Percentiles rank a stretch among this genome's conserved stretches.
Evolutionary conservation across 2,888 invertebrate genomes (phyloP).

Genomic region (Metacarcinus magister): DNA sequence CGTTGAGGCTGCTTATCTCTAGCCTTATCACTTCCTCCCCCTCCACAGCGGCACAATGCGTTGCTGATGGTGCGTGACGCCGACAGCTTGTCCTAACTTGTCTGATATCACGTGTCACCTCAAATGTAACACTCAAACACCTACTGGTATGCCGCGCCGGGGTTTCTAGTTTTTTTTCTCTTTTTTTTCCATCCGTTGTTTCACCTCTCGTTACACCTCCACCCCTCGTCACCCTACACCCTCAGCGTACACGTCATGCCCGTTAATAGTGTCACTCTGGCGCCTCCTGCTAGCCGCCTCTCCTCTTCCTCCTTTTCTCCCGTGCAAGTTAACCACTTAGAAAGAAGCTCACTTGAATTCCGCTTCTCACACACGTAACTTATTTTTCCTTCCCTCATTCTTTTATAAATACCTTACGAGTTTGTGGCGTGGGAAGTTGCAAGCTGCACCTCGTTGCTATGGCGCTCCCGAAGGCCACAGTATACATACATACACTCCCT

Average conservation of each 20-base stretch:
- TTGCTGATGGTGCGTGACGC: not conserved
- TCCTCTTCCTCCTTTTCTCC: not conserved
- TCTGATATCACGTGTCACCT: slow-evolving; percentile 6
- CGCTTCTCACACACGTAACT: not conserved
- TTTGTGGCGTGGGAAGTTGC: not conserved
- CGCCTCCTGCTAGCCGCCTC: not conserved
- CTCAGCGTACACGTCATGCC: not conserved
- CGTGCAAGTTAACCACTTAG: not conserved
- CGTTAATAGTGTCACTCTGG: slow-evolving; percentile 8
- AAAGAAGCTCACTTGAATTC: not conserved
- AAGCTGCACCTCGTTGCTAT: not conserved
- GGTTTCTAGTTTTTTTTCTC: not conserved
- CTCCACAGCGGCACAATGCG: not conserved
- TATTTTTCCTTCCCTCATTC: not conserved
- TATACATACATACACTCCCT: not conserved
- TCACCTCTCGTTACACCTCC: not conserved
- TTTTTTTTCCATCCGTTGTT: not conserved
- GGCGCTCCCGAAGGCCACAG: not conserved
- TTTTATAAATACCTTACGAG: slow-evolving; percentile 13
- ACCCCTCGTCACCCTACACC: slow-evolving; percentile 47
- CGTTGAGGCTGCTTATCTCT: not conserved
- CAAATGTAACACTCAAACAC: not conserved
- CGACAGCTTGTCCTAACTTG: slow-evolving; percentile 19
- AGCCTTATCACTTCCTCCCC: not conserved
- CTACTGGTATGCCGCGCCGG: not conserved